Evolutionary conservation across 2,888 invertebrate species (phyloP).

Genomic region (Lepidocyrtoides sp.): DNA sequence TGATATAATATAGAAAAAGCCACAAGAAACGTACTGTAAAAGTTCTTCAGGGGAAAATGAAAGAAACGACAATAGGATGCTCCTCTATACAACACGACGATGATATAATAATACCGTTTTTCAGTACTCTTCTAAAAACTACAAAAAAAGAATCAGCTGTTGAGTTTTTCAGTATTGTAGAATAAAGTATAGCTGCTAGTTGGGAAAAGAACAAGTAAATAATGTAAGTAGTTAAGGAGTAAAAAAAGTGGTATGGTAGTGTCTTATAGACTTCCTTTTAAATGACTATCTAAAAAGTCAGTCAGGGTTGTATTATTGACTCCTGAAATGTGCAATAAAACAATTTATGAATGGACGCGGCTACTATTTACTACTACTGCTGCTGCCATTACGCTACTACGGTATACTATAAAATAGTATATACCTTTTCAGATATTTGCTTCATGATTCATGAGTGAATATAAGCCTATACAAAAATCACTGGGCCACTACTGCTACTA

Average conservation of each 20-base stretch:
- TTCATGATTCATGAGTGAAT: background rate
- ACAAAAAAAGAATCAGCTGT: slow-evolving; percentile 62
- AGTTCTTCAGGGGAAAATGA: slow-evolving; percentile 52
- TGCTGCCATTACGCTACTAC: slow-evolving; percentile 53
- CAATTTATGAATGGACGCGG: slow-evolving; percentile 79
- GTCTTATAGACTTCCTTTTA: slow-evolving; percentile 66
- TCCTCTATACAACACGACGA: background rate
- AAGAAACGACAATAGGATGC: slow-evolving; percentile 45
- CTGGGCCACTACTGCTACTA: too few species aligned
- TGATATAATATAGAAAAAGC: slow-evolving; percentile 34
- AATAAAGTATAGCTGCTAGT: background rate
- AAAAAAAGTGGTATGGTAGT: background rate
- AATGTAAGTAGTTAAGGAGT: background rate
- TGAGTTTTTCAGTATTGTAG: background rate
- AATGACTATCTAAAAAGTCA: slow-evolving; percentile 77
- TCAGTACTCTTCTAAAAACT: slow-evolving; percentile 44
- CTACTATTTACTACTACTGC: slow-evolving; percentile 79
- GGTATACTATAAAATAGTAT: background rate
- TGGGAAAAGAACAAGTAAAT: background rate
- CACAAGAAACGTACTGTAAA: slow-evolving; percentile 55
- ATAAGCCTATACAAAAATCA: slow-evolving; percentile 23
- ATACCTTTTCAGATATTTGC: too few species aligned
- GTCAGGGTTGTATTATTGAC: slow-evolving; percentile 78
- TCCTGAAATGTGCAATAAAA: slow-evolving; percentile 79
- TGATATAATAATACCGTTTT: background rate